Percentiles rank a stretch among this genome's conserved stretches.
Conservation (phyloP, 2,797 vertebrate genomes). For the Distichodus sexfasciatus region DNA sequence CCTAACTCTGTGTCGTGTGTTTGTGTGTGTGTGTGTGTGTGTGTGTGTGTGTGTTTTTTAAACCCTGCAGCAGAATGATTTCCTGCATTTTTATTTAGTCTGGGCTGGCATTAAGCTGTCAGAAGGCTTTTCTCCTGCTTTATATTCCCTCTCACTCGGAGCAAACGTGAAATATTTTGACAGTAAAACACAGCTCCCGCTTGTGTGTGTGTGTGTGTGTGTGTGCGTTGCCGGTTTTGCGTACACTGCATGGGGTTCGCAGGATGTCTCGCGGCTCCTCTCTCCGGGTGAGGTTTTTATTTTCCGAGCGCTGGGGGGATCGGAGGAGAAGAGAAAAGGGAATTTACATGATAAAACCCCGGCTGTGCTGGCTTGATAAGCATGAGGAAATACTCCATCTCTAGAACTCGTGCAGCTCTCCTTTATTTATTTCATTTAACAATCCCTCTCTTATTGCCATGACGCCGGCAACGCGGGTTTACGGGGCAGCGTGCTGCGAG, state of each 20-base stretch:
- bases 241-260: no score
- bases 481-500: no score
- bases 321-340: not conserved
- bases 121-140: not conserved
- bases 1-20: no score
- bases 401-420: not conserved
- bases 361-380: not conserved
- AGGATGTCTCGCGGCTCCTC: no score
- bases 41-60: not conserved
- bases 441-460: not conserved
- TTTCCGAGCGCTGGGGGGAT: no score
- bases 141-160: no score
- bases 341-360: not conserved
- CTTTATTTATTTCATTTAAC: not conserved
- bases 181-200: no score
- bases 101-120: not conserved
- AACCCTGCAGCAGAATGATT: not conserved
- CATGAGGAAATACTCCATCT: not conserved
- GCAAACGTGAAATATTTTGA: no score
- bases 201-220: not conserved
- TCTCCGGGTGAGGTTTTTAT: no score
- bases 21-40: no score
- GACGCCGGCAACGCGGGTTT: no score
- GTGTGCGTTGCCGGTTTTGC: no score
- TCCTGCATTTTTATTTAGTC: not conserved